A percentile compares a stretch with the other conserved stretches of the same genome.
Evolutionary conservation across 1,140 invertebrate species (phyloP).

Genomic region (Limonius californicus): DNA sequence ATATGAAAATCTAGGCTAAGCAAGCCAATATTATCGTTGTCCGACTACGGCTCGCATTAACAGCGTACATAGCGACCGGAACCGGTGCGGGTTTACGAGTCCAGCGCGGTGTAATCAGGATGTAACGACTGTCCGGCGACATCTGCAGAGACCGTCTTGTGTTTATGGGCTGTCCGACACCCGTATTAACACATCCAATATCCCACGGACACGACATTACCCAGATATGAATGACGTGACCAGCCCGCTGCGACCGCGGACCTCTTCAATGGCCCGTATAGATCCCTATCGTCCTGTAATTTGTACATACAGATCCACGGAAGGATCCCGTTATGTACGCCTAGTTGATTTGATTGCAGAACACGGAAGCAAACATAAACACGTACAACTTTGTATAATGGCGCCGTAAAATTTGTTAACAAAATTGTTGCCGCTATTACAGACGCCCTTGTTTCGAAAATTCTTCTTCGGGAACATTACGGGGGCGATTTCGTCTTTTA

Average conservation of each 20-base stretch:
- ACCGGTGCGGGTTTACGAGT: slow-evolving; percentile 35
- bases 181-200: slow-evolving; percentile 49
- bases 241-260: slow-evolving; percentile 14
- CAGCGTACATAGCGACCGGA: slow-evolving; percentile 14
- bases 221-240: slow-evolving; percentile 49
- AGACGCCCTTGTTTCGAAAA: no score
- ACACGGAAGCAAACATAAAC: slow-evolving; percentile 9
- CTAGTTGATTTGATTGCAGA: slow-evolving; percentile 11
- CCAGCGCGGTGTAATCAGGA: slow-evolving; percentile 42
- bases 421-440: no score
- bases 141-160: slow-evolving; percentile 44
- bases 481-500: no score
- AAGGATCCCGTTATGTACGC: slow-evolving; percentile 12
- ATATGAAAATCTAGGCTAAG: slow-evolving; percentile 12
- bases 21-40: slow-evolving; percentile 11
- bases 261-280: slow-evolving; percentile 14
- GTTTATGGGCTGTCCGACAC: slow-evolving; percentile 45
- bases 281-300: slow-evolving; percentile 14
- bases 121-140: slow-evolving; percentile 45
- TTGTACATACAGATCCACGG: slow-evolving; percentile 8
- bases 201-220: slow-evolving; percentile 45
- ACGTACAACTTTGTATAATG: slow-evolving; percentile 6
- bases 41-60: not conserved
- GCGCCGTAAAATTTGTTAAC: not conserved
- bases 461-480: no score